Evolutionary conservation across 2,888 invertebrate species (phyloP), one percentile per base, ranked within the genome.

Genomic region (Cantharis nigra): DNA sequence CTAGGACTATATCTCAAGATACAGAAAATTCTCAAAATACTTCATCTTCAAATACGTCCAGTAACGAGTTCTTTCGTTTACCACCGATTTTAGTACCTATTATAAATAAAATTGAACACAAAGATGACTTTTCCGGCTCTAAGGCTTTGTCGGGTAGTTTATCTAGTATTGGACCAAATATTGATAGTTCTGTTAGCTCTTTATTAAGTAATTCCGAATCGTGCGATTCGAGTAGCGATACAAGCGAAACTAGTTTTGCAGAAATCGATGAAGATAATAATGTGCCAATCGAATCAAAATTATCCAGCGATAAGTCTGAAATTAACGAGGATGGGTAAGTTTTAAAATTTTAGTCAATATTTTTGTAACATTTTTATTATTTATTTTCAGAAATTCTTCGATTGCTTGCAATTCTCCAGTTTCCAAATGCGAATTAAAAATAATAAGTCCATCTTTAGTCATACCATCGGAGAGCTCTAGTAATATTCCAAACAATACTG

Each of bases 1-100:
- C 76, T 85, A 89, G 83, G 13, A 78, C 78, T 16, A 63, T 74
- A 33, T 80, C 70, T 78, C 82, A 70, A 81, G 80, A 72, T 92
- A 10, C 92, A 92, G 92, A 92, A 82, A 90, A 89, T 33, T 92
- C 92, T 0, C 90, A 91, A 84, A 91, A 91, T 13, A 91, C 92
- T 7, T 91, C 91, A 0, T 91, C 91, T 0, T 85, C 85, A 23
- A 83, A 80, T 72, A 81, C 80, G 74, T 84, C 84, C 26, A 90
- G 90, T 80, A 91, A 91, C 82, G 93, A 93, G 80, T 88, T 87
- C 76, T 89, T 93, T 82, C 90, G 93, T 85, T 88, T 94, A 67
- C 94, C 95, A 9, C 94, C 94, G 3, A 94, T 95, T 85, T 88
- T 94, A 81, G 88, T 93, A 62, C 94, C 94, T 30, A 93, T 93